A percentile compares a stretch with the other conserved stretches of the same genome.
Evolutionary conservation across 2,888 invertebrate species (phyloP).

Genomic region (Hirtodrosophila cameraria): DNA sequence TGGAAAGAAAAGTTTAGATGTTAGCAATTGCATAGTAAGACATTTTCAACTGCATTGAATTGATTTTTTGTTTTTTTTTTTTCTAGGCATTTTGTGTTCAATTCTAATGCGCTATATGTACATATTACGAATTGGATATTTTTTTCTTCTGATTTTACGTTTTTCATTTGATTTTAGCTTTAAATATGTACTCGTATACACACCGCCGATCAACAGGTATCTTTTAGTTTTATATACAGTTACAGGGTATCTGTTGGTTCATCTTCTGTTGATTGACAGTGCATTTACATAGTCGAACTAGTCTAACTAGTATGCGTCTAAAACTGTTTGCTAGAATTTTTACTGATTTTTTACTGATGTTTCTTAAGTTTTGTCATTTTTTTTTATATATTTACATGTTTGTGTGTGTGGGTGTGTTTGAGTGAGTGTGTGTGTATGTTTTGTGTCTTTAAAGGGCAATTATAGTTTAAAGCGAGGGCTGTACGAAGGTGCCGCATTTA

Average conservation of each 20-base stretch:
- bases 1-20: constrained; percentile 30
- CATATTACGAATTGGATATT: constrained; percentile 41
- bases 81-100: constrained; percentile 58
- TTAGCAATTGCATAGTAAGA: constrained; percentile 24
- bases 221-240: too few species aligned
- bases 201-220: constrained; percentile 32
- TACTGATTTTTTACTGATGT: constrained; percentile 66
- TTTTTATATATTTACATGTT: constrained; percentile 57
- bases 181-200: constrained; percentile 19
- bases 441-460: constrained; percentile 32
- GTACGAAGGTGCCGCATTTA: constrained; percentile 33
- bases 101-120: constrained; percentile 58
- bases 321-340: constrained; percentile 54
- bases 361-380: constrained; percentile 34
- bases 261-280: constrained; percentile 21
- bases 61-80: constrained; percentile 49
- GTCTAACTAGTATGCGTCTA: constrained; percentile 53
- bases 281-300: constrained; percentile 49
- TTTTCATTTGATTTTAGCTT: constrained; percentile 22
- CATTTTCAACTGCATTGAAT: constrained; percentile 42
- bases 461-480: constrained; percentile 39
- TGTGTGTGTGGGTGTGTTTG: constrained; percentile 30
- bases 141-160: too few species aligned
- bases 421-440: constrained; percentile 27
- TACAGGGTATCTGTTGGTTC: constrained; percentile 3